Evolutionary conservation across 2,113 vertebrate genomes (phyloP), one percentile per base, ranked within the genome.

Genomic region (Percina caprodes): DNA sequence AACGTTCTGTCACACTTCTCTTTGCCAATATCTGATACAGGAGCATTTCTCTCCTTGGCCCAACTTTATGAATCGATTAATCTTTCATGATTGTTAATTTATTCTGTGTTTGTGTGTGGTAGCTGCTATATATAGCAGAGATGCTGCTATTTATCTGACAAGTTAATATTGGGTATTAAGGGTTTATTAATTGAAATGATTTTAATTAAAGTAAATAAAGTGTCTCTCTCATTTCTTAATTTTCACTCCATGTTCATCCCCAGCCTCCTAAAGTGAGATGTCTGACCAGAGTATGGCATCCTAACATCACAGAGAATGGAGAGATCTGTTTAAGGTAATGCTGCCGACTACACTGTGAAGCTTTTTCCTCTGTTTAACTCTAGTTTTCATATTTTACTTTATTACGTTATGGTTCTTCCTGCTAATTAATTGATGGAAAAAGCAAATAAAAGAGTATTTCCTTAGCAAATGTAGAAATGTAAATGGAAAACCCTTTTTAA

Each of bases 191-290:
- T 48, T 30, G 0, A 4, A n/a, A 51, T 16, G 0, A 18, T 24
- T 1, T 42, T 10, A 42, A 42, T 42, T 42, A 11, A 30, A 18
- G n/a, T 8, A n/a, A 56, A 2, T 33, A 45, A 24, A 6, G 13
- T 58, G 10, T 46, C 5, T 61, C 16, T 67, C 21, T 9, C 30
- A 10, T 55, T 39, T 48, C 33, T 60, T 52, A 10, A 8, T 79
- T n/a, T 66, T 46, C 18, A 60, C 10, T 77, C 16, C 56, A 4
- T 77, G 5, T 79, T 24, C 2, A 72, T 85, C 70, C 93, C 23
- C 93, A 99, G 98, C 98, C 98, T 95, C 98, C 98, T 68, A 99
- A 97, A 94, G 98, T 99, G 77, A 98, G 96, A 91, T 99, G 98
- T 93, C 94, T 97, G 94, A 99, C 98, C 71, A 96, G 96, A 96